Conservation (phyloP, 1,140 invertebrate genomes). For the Harlomillsia oculata region DNA sequence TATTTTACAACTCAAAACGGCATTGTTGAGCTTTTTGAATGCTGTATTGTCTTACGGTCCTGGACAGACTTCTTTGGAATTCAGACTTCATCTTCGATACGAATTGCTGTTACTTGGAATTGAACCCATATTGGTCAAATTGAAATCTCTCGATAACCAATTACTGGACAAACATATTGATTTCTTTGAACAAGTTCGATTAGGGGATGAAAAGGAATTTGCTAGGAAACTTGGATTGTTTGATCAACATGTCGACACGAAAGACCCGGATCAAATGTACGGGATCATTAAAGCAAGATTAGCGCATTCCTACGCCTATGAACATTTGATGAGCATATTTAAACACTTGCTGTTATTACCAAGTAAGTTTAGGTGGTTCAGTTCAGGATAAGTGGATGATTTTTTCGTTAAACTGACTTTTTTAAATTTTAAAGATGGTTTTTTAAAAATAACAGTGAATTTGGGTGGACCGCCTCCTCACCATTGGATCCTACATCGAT, state of each 20-base stretch:
- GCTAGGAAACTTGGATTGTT: slow-evolving; percentile 49
- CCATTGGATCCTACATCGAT: slow-evolving; percentile 88
- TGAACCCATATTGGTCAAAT: slow-evolving; percentile 87
- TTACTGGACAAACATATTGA: slow-evolving; percentile 79
- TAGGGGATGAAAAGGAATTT: slow-evolving; percentile 90
- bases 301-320: slow-evolving; percentile 83
- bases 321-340: slow-evolving; percentile 81
- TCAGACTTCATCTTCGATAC: slow-evolving; percentile 87
- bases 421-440: not conserved
- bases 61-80: slow-evolving; percentile 90
- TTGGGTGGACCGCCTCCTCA: slow-evolving; percentile 61
- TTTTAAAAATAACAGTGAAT: slow-evolving; percentile 8
- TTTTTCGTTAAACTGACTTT: not conserved
- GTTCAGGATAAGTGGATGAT: not conserved
- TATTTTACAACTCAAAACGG: slow-evolving; percentile 83
- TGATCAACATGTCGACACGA: slow-evolving; percentile 85
- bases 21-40: slow-evolving; percentile 97
- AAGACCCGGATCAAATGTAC: slow-evolving; percentile 88
- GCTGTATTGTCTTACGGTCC: slow-evolving; percentile 92
- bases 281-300: slow-evolving; percentile 81
- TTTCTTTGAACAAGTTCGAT: slow-evolving; percentile 96
- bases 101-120: slow-evolving; percentile 95
- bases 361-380: slow-evolving; percentile 51
- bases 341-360: slow-evolving; percentile 85
- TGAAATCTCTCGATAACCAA: slow-evolving; percentile 83